phyloP scores from a whole-genome alignment of 2,888 invertebrate species.

The Eueremaeus valkanovi region DNA sequence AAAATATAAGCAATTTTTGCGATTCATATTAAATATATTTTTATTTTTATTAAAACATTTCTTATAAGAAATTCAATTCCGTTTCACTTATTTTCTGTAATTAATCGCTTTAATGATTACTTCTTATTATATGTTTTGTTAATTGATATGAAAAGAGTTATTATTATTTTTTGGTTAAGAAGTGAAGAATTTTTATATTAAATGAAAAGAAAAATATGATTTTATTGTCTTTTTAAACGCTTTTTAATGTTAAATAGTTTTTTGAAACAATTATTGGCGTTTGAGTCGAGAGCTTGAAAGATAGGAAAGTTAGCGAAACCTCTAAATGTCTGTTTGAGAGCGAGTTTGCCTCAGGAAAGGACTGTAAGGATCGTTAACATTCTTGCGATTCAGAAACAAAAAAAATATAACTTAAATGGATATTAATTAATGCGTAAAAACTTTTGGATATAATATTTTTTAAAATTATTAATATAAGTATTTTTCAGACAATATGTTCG shows the following conservation, averaged over 20 bases:
- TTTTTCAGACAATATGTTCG: too few species aligned
- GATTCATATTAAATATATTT: too few species aligned
- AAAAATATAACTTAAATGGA: not conserved
- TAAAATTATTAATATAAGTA: too few species aligned
- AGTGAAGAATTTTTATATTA: too few species aligned
- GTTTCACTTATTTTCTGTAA: too few species aligned
- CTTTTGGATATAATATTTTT: not conserved
- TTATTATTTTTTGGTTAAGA: too few species aligned
- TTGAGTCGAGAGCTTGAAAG: not conserved
- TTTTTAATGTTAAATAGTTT: constrained; percentile 8
- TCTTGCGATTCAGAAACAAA: not conserved
- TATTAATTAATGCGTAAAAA: constrained; percentile 4
- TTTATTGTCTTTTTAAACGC: constrained; percentile 20
- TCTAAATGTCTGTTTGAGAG: constrained; percentile 11
- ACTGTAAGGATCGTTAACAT: constrained; percentile 13
- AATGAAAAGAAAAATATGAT: not conserved
- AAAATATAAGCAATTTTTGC: too few species aligned
- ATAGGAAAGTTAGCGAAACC: constrained; percentile 3
- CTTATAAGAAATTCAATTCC: too few species aligned
- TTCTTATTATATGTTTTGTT: too few species aligned
- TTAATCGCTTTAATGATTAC: too few species aligned
- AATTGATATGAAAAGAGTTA: too few species aligned
- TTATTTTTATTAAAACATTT: too few species aligned
- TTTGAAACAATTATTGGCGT: not conserved
- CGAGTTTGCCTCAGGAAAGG: constrained; percentile 17